These are phyloP conservation scores for Agrenia bidenticulata DNA, from an alignment of 2,888 invertebrate species.

Conservation along the genomic window DNA sequence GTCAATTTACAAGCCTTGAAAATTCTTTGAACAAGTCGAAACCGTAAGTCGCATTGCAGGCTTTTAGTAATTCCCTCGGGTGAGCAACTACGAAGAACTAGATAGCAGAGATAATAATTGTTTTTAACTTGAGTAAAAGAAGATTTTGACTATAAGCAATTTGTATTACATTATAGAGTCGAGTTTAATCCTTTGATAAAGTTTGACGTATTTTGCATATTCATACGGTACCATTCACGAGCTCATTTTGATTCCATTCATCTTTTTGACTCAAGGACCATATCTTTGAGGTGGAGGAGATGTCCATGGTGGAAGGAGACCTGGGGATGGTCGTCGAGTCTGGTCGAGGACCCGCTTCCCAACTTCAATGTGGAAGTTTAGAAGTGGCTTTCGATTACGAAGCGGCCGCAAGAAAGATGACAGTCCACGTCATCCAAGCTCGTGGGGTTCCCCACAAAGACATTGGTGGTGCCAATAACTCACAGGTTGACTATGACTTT, in stretches of 20 bases:
- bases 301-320: slow-evolving; percentile 57
- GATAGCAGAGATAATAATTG: no score
- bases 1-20: no score
- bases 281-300: slow-evolving; percentile 54
- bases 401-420: slow-evolving; percentile 87
- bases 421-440: slow-evolving; percentile 86
- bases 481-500: slow-evolving; percentile 68
- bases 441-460: slow-evolving; percentile 73
- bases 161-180: no score
- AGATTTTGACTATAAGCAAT: no score
- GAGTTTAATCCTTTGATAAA: no score
- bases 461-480: slow-evolving; percentile 68
- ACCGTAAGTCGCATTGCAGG: no score
- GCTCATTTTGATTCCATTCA: background rate
- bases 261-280: slow-evolving; percentile 55
- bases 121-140: no score
- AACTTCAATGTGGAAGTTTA: slow-evolving; percentile 72
- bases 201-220: no score
- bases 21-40: no score
- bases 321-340: slow-evolving; percentile 54
- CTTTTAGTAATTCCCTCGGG: no score
- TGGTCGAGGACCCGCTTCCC: slow-evolving; percentile 53
- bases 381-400: slow-evolving; percentile 88
- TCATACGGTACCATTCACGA: no score
- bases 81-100: no score